Conservation (phyloP, 2,888 invertebrate species). For the Lacanobia oleracea region DNA sequence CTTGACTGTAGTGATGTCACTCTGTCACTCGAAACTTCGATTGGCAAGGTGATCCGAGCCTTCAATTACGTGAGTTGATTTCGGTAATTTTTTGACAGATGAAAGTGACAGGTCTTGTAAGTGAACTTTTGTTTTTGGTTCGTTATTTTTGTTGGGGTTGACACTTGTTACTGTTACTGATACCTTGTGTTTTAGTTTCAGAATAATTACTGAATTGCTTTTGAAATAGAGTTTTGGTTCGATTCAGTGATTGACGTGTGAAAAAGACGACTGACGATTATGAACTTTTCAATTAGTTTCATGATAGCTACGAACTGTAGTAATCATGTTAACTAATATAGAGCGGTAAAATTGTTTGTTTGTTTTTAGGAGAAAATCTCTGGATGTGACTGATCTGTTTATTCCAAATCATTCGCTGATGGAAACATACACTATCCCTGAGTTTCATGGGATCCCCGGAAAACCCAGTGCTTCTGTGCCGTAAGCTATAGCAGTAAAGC, state of each 20-base stretch:
- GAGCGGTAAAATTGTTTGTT: too few relatives aligned
- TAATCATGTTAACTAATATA: too few relatives aligned
- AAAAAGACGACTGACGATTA: not conserved
- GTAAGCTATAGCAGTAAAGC: too few relatives aligned
- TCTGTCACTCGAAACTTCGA: slow-evolving; percentile 54
- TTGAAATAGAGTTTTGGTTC: not conserved
- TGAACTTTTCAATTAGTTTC: not conserved
- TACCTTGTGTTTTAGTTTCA: not conserved
- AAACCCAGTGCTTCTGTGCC: too few relatives aligned
- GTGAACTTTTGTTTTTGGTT: not conserved
- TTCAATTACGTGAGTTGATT: slow-evolving; percentile 64
- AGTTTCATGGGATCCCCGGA: too few relatives aligned
- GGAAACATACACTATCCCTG: too few relatives aligned
- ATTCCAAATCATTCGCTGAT: too few relatives aligned
- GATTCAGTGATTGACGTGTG: not conserved
- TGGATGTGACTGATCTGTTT: too few relatives aligned
- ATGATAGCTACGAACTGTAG: not conserved
- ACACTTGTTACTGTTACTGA: not conserved
- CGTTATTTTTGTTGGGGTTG: not conserved
- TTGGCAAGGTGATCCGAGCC: slow-evolving; percentile 54
- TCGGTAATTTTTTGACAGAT: slow-evolving; percentile 27
- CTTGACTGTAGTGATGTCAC: slow-evolving; percentile 65
- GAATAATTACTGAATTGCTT: not conserved
- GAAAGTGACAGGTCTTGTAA: slow-evolving; percentile 39
- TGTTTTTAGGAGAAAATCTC: too few relatives aligned